phyloP scores from a whole-genome alignment of 2,888 invertebrate species.

The Graphium colonna region DNA sequence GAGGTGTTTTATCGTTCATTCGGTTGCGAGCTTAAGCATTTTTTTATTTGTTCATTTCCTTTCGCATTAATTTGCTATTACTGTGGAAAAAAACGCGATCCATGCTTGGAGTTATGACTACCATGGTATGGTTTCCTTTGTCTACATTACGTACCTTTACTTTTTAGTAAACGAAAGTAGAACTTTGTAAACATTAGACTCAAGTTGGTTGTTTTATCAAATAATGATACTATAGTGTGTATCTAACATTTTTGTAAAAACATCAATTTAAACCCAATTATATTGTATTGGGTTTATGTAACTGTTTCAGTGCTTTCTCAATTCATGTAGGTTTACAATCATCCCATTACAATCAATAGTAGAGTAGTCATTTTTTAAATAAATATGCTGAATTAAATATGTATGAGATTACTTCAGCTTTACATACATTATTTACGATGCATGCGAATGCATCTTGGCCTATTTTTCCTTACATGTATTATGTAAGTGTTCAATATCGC shows the following conservation, averaged over 20 bases:
- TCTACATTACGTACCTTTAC: conserved; percentile 64
- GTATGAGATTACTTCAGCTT: neutral
- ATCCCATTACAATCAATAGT: conserved; percentile 4
- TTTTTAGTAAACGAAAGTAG: conserved; percentile 63
- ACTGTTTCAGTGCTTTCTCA: conserved; percentile 10
- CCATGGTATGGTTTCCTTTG: conserved; percentile 80
- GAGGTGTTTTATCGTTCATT: conserved; percentile 65
- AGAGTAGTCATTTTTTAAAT: conserved; percentile 15
- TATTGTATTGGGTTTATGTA: conserved; percentile 15
- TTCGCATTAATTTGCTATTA: conserved; percentile 57
- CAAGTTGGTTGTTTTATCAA: conserved; percentile 28
- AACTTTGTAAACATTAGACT: conserved; percentile 37
- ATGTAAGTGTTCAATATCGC: conserved; percentile 18
- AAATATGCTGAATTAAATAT: neutral
- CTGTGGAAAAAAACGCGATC: conserved; percentile 72
- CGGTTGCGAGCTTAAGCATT: conserved; percentile 65
- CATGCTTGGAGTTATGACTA: conserved; percentile 80
- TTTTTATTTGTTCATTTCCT: conserved; percentile 48
- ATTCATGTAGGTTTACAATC: conserved; percentile 16
- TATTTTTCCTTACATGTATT: conserved; percentile 15
- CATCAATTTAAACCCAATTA: conserved; percentile 1
- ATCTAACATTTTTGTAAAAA: neutral
- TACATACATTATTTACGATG: conserved; percentile 16
- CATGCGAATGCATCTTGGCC: conserved; percentile 21
- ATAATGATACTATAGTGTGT: no score